A percentile compares a stretch with the other conserved stretches of the same genome.
Conservation (phyloP, 2,888 invertebrate genomes). For the Nephrocerus scutellatus region DNA sequence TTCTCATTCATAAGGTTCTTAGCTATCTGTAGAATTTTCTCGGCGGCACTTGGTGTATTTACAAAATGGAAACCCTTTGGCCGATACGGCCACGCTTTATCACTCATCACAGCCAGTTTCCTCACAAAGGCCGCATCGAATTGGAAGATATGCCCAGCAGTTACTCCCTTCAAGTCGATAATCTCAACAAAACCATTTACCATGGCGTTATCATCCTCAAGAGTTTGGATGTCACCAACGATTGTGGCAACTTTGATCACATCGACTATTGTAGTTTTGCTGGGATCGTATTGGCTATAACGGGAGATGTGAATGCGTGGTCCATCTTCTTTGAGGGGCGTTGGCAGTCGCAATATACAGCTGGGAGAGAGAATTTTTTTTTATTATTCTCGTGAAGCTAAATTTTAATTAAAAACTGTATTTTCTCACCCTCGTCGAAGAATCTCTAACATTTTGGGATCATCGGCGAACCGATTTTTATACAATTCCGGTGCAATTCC, state of each 20-base stretch:
- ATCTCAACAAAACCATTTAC: conserved; percentile 53
- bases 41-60: conserved; percentile 55
- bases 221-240: conserved; percentile 55
- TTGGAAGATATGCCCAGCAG: conserved; percentile 53
- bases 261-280: conserved; percentile 49
- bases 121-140: conserved; percentile 58
- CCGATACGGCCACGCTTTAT: conserved; percentile 58
- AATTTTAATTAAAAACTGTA: too few relatives aligned
- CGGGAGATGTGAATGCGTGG: conserved; percentile 52
- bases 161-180: conserved; percentile 54
- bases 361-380: conserved; percentile 22
- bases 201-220: conserved; percentile 58
- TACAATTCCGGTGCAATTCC: conserved; percentile 56
- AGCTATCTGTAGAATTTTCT: conserved; percentile 53
- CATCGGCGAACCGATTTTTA: conserved; percentile 39
- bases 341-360: conserved; percentile 38
- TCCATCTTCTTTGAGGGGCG: conserved; percentile 46
- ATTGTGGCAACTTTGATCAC: conserved; percentile 54
- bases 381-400: too few relatives aligned
- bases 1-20: conserved; percentile 58
- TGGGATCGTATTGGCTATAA: conserved; percentile 50
- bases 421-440: conserved; percentile 40
- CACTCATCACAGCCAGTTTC: conserved; percentile 52
- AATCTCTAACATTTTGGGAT: conserved; percentile 34
- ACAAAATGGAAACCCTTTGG: conserved; percentile 56